Conservation (phyloP, 2,113 vertebrate genomes). For the Thomomys bottae region DNA sequence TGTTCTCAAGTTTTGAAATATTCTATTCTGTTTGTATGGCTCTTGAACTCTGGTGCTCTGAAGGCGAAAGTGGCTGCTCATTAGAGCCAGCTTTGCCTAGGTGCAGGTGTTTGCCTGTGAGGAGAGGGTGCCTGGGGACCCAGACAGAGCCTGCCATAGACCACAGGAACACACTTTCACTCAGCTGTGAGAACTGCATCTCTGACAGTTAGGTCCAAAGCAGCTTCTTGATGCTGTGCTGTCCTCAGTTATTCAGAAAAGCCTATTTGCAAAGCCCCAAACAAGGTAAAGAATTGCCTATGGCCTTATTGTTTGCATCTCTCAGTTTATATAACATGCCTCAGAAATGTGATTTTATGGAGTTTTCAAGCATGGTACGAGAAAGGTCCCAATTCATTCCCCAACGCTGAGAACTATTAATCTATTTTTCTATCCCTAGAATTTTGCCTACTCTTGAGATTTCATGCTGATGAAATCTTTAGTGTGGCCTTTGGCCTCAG, state of each 20-base stretch:
- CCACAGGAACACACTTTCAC: not conserved
- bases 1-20: not conserved
- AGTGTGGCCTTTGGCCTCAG: not conserved
- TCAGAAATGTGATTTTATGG: constrained; percentile 22
- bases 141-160: not conserved
- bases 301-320: not conserved
- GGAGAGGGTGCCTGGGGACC: not conserved
- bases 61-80: not conserved
- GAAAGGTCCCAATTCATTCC: constrained; percentile 2
- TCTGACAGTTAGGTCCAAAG: not conserved
- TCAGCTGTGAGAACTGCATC: not conserved
- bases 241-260: not conserved
- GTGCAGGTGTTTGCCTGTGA: not conserved
- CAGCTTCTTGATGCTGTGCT: not conserved
- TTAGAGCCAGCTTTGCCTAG: not conserved
- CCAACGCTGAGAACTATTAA: not conserved
- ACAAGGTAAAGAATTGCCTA: not conserved
- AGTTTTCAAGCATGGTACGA: not conserved
- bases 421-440: not conserved
- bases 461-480: not conserved
- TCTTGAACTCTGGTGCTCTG: not conserved
- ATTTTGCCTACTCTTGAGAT: not conserved
- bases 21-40: not conserved
- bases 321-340: not conserved
- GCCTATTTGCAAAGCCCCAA: not conserved